A percentile compares a stretch with the other conserved stretches of the same genome.
Evolutionary conservation across 35 echinoderm and acorn worm genomes (phyloP).

Genomic region (Patiria miniata): DNA sequence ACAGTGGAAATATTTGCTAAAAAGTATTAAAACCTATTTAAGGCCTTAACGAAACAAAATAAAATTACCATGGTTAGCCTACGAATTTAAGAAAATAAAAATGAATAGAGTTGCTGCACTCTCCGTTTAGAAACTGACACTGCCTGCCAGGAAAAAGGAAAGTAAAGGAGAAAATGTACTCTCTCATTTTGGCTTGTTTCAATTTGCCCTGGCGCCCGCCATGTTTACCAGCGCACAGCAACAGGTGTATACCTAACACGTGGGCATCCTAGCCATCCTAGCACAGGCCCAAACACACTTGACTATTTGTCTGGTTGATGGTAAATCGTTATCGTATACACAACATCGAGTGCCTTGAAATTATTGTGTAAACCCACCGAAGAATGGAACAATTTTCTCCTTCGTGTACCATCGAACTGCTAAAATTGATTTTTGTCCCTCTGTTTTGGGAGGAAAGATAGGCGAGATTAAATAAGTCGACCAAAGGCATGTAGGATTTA

Average conservation of each 20-base stretch:
- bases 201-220: neutral
- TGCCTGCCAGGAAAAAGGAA: no score
- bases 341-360: neutral
- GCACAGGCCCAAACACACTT: neutral
- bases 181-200: neutral
- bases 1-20: no score
- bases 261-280: neutral
- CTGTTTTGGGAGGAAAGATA: neutral
- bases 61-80: no score
- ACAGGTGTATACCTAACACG: neutral
- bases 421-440: neutral
- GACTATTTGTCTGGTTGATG: neutral
- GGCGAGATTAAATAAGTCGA: no score
- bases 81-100: no score
- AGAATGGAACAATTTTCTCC: neutral
- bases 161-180: no score
- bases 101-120: no score
- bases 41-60: no score
- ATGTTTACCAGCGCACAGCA: conserved; percentile 1
- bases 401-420: neutral
- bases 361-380: neutral
- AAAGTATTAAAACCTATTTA: no score
- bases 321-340: conserved; percentile 29
- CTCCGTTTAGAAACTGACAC: no score
- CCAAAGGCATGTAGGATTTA: no score